These are phyloP conservation scores for Bufo bufo DNA, from an alignment of 2,113 vertebrate species.

Conservation along the genomic window DNA sequence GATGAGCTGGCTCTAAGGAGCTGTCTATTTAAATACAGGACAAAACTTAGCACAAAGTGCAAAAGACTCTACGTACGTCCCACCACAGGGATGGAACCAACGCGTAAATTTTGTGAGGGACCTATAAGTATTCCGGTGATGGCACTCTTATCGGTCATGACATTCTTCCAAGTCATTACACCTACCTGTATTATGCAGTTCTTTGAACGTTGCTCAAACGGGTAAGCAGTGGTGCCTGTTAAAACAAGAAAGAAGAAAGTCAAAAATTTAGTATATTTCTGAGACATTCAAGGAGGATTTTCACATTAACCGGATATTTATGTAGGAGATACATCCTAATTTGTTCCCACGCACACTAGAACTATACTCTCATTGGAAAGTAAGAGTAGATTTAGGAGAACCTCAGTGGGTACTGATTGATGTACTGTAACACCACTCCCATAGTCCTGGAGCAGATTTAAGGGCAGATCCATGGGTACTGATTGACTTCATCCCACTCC, in stretches of 20 bases:
- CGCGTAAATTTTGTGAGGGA: neutral
- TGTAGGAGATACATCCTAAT: neutral
- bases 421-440: no score
- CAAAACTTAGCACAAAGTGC: neutral
- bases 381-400: no score
- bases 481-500: no score
- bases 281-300: neutral
- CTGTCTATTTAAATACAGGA: neutral
- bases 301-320: neutral
- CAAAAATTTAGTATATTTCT: neutral
- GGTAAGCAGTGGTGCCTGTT: conserved; percentile 18
- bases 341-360: neutral
- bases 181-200: conserved; percentile 36
- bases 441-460: no score
- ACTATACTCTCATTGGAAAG: no score
- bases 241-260: neutral
- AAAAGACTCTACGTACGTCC: neutral
- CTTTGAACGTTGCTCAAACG: conserved; percentile 9
- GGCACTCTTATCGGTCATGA: no score
- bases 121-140: neutral
- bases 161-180: neutral
- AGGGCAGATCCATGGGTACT: no score
- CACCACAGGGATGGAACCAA: neutral
- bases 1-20: no score
- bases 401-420: neutral